These are phyloP conservation scores for Varanus salvator DNA, from an alignment of 2,113 vertebrate genomes.

Conservation along the genomic window DNA sequence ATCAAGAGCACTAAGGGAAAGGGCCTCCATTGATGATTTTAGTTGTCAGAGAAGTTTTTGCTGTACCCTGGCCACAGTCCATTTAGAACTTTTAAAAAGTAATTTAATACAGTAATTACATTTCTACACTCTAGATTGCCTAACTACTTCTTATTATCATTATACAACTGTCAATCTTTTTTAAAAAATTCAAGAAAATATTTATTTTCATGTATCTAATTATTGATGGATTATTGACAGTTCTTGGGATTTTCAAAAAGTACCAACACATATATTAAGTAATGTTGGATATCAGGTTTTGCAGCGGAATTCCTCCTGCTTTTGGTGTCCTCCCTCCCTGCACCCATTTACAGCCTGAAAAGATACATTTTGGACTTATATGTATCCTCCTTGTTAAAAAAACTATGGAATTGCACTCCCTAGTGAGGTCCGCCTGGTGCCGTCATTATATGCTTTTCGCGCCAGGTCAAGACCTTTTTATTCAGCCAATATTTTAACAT, in stretches of 20 bases:
- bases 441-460: too few species aligned
- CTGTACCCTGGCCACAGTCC: not conserved
- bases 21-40: not conserved
- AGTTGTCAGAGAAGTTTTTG: not conserved
- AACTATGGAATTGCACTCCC: too few species aligned
- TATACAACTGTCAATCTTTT: not conserved
- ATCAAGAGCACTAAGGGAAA: not conserved
- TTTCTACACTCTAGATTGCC: not conserved
- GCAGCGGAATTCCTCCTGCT: not conserved
- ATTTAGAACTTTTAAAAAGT: not conserved
- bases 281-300: not conserved
- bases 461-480: too few species aligned
- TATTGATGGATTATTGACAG: not conserved
- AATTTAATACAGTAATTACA: not conserved
- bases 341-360: not conserved
- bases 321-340: not conserved
- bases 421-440: too few species aligned
- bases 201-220: not conserved
- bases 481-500: too few species aligned
- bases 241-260: not conserved
- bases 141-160: not conserved
- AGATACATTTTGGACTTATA: not conserved
- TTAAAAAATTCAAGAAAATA: not conserved
- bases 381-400: not conserved
- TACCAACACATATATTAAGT: not conserved